Evolutionary conservation across 2,888 invertebrate species (phyloP).

Genomic region (Vesta saturnalis): DNA sequence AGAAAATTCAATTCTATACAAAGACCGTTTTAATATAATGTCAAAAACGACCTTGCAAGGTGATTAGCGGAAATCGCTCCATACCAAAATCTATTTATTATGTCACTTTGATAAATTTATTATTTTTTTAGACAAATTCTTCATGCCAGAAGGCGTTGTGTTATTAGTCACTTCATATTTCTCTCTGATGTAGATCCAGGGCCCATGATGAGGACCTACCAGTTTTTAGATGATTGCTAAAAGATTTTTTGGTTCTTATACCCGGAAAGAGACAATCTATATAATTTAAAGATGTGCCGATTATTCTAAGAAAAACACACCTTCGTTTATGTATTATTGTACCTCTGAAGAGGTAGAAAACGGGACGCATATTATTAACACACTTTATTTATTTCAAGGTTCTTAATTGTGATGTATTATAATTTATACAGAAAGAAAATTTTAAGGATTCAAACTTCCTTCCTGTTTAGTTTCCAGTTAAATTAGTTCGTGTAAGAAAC

Average conservation of each 20-base stretch:
- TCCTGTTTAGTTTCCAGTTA: slow-evolving; percentile 25
- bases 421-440: background rate
- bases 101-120: slow-evolving; percentile 23
- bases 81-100: slow-evolving; percentile 17
- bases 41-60: slow-evolving; percentile 25
- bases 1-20: background rate
- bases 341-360: slow-evolving; percentile 3
- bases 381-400: slow-evolving; percentile 14
- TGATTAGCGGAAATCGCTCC: slow-evolving; percentile 18
- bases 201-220: slow-evolving; percentile 21
- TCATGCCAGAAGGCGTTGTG: slow-evolving; percentile 24
- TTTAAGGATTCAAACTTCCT: slow-evolving; percentile 24
- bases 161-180: slow-evolving; percentile 27
- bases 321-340: slow-evolving; percentile 16
- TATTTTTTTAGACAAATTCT: slow-evolving; percentile 8
- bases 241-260: too few species aligned
- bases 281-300: slow-evolving; percentile 25
- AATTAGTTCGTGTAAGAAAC: slow-evolving; percentile 18
- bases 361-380: slow-evolving; percentile 11
- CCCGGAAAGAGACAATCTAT: slow-evolving; percentile 29
- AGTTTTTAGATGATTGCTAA: slow-evolving; percentile 20
- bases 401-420: too few species aligned
- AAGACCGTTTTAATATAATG: background rate
- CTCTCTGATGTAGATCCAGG: slow-evolving; percentile 26
- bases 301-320: slow-evolving; percentile 31